These are phyloP conservation scores for Lochmaea crataegi DNA, from an alignment of 2,888 invertebrate species.

Conservation along the genomic window DNA sequence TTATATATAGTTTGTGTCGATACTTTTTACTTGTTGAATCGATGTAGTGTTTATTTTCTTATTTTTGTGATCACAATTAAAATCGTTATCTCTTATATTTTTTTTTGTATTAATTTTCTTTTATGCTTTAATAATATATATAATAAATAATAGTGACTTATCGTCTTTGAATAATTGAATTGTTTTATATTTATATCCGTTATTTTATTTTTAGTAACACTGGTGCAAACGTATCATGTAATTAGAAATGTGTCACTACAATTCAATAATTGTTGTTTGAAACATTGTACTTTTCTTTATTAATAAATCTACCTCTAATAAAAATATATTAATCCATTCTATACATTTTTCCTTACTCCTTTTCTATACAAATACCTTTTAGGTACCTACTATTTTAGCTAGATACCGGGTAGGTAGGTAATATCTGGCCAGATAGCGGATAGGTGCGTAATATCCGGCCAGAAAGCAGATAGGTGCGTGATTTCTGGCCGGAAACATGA, in stretches of 20 bases:
- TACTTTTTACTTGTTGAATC: conserved; percentile 33
- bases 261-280: conserved; percentile 59
- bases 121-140: conserved; percentile 48
- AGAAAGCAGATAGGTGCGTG: too few species aligned
- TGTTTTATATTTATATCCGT: conserved; percentile 53
- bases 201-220: conserved; percentile 54
- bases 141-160: conserved; percentile 40
- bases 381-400: too few species aligned
- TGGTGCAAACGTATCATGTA: conserved; percentile 58
- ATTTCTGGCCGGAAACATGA: too few species aligned
- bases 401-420: not conserved
- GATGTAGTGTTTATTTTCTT: conserved; percentile 38
- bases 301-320: conserved; percentile 68
- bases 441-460: too few species aligned
- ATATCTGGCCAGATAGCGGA: too few species aligned
- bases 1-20: conserved; percentile 8
- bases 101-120: conserved; percentile 47
- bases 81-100: conserved; percentile 42
- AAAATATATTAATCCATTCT: conserved; percentile 39
- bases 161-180: conserved; percentile 47
- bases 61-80: conserved; percentile 46
- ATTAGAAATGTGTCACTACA: conserved; percentile 53
- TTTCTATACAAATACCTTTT: not conserved
- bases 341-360: conserved; percentile 11
- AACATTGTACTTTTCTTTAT: conserved; percentile 65